A percentile compares a stretch with the other conserved stretches of the same genome.
Evolutionary conservation across 2,888 invertebrate genomes (phyloP).

Genomic region (Drosophila phalerata): DNA sequence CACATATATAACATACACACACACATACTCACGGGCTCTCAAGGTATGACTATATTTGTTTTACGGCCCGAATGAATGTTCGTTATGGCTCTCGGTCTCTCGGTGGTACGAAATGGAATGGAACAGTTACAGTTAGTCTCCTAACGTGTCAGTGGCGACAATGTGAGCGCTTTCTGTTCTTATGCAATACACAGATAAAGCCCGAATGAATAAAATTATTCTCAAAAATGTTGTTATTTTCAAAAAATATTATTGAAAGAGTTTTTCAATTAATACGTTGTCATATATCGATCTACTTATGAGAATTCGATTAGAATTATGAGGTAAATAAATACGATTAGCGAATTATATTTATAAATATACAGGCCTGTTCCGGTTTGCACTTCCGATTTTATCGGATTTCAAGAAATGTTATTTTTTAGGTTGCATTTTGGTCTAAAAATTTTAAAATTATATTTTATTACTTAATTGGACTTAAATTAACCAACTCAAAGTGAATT

Average conservation of each 20-base stretch:
- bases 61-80: constrained; percentile 46
- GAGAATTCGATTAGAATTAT: too few species aligned
- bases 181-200: constrained; percentile 53
- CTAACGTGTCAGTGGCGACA: constrained; percentile 26
- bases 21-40: constrained; percentile 16
- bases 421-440: too few species aligned
- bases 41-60: constrained; percentile 66
- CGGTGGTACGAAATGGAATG: constrained; percentile 66
- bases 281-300: too few species aligned
- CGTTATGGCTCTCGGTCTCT: constrained; percentile 40
- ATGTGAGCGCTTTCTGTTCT: constrained; percentile 37
- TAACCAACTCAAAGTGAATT: too few species aligned
- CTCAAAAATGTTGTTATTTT: neutral
- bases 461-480: too few species aligned
- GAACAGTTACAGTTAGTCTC: constrained; percentile 66
- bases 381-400: too few species aligned
- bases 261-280: too few species aligned
- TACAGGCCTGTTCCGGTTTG: too few species aligned
- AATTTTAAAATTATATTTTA: too few species aligned
- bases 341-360: neutral
- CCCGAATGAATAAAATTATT: neutral
- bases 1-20: constrained; percentile 5
- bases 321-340: too few species aligned
- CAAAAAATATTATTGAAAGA: neutral
- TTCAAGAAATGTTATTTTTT: too few species aligned